phyloP scores from a whole-genome alignment of 2,113 vertebrate genomes.

The Lepisosteus osseus region DNA sequence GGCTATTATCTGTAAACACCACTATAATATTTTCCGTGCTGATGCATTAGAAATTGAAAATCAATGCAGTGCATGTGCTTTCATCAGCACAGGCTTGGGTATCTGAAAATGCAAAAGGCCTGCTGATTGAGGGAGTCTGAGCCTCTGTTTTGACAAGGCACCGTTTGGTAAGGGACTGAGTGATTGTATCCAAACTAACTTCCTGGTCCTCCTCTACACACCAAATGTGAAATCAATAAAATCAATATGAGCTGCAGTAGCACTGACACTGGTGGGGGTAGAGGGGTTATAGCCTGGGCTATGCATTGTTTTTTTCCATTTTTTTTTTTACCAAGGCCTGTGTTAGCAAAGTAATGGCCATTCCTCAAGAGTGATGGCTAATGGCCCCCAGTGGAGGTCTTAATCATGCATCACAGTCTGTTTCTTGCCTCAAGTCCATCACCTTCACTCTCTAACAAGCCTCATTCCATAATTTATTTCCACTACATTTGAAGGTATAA shows the following conservation, averaged over 20 bases:
- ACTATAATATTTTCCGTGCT: too few relatives aligned
- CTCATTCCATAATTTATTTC: not conserved
- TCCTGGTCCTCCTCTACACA: conserved; percentile 31
- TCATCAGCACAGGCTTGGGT: too few relatives aligned
- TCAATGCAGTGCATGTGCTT: too few relatives aligned
- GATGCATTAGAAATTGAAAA: too few relatives aligned
- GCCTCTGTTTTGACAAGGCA: too few relatives aligned
- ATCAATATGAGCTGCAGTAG: conserved; percentile 56
- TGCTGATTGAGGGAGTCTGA: too few relatives aligned
- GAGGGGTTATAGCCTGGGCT: conserved; percentile 44
- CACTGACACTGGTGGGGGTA: conserved; percentile 48
- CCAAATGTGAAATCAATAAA: conserved; percentile 64
- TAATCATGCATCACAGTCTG: not conserved
- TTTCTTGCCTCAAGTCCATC: too few relatives aligned
- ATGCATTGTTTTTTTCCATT: conserved; percentile 45
- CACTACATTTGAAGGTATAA: too few relatives aligned
- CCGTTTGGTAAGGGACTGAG: too few relatives aligned
- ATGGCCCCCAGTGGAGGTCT: not conserved
- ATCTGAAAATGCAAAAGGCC: too few relatives aligned
- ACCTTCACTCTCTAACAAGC: not conserved
- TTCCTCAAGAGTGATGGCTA: conserved; percentile 3
- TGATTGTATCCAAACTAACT: conserved; percentile 41
- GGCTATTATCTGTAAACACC: too few relatives aligned
- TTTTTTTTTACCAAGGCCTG: conserved; percentile 15
- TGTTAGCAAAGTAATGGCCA: conserved; percentile 7